Conservation (phyloP, 2,113 vertebrate species). For the Pachycephala philippinensis region DNA sequence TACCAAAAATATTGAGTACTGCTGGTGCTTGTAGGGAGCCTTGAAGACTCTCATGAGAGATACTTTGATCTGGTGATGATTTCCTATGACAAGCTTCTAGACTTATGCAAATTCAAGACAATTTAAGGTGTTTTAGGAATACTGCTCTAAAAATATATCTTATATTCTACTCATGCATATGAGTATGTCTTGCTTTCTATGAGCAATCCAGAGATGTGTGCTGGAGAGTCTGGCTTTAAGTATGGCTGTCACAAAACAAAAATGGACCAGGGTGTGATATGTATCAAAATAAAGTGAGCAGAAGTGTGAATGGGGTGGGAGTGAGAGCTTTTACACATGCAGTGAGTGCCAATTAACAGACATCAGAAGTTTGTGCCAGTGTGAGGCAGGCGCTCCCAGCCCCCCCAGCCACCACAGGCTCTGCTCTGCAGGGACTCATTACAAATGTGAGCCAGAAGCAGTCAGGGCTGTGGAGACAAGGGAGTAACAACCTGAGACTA, state of each 20-base stretch:
- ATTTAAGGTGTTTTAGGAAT: not conserved
- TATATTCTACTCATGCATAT: not conserved
- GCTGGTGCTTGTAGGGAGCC: not conserved
- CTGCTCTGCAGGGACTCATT: not conserved
- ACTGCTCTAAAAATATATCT: not conserved
- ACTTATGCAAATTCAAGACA: not conserved
- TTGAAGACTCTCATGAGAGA: not conserved
- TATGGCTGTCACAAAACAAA: not conserved
- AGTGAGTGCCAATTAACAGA: not conserved
- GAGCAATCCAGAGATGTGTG: not conserved
- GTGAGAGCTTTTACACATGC: not conserved
- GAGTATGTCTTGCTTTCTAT: not conserved
- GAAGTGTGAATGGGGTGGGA: not conserved
- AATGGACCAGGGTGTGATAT: not conserved
- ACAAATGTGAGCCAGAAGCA: not conserved
- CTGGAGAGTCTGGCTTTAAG: not conserved
- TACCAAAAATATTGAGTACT: not conserved
- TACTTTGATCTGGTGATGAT: not conserved
- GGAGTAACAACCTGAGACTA: not conserved
- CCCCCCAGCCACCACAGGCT: fast-evolving
- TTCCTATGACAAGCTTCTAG: not conserved
- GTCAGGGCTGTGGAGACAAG: fast-evolving
- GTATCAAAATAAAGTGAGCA: not conserved
- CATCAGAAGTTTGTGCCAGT: not conserved
- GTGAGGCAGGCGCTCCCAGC: fast-evolving